Evolutionary conservation across 2,888 invertebrate genomes (phyloP), one percentile per base, ranked within the genome.

Genomic region (Heteropelma amictum): DNA sequence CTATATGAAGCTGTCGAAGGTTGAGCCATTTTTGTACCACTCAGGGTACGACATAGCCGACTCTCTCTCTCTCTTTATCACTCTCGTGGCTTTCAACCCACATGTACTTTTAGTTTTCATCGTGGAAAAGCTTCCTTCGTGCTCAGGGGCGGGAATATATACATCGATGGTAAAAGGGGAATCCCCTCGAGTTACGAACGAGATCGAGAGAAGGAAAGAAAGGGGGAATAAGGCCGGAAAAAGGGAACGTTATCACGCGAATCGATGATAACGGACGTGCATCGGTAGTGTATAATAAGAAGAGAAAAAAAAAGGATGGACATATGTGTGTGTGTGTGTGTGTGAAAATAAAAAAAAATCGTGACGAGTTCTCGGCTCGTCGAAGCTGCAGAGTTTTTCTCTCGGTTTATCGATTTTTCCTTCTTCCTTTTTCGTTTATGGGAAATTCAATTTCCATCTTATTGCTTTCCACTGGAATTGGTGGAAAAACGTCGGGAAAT

Each of bases 201-300:
- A 10, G 47, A 23, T 23, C 6, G 28, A 45, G 28, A 21, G 21
- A 38, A 28, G 3, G 53, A 40, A 17, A 42, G 17, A 10, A 17
- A 7, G 26, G 23, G 33, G 26, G n/a, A n/a, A 23, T 10, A 26
- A 5, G 14, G 14, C n/a, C 17, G n/a, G 35, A 26, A 30, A 30
- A 28, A 45, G 40, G 21, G 33, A 58, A 14, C 38, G 58, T 35
- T 54, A 63, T 75, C 63, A 45, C 17, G 61, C 51, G 61, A 67
- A 71, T 61, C 75, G 71, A 63, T 56, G 75, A 67, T 75, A 67
- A 61, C 54, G 47, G 68, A 58, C 63, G 69, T 63, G 58, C 58
- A 68, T 49, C 42, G 54, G 58, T 33, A 47, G 53, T 28, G 45
- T 67, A 72, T 60, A 61, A 47, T 47, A 14, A n/a, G n/a, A n/a